Conservation (phyloP, 2,797 vertebrate species). For the Xiphorhynchus erythropygius region DNA sequence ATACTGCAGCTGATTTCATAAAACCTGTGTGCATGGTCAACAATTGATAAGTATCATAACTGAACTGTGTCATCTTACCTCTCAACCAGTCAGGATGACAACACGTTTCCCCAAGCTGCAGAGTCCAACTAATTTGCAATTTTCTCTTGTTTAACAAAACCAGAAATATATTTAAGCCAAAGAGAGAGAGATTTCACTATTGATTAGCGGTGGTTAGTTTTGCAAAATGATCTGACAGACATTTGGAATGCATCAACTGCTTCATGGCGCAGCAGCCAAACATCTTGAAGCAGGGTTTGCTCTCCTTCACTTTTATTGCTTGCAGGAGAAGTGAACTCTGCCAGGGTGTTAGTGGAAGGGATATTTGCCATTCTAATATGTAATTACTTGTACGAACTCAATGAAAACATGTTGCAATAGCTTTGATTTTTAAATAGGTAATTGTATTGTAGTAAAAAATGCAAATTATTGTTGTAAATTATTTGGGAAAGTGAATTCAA, state of each 20-base stretch:
- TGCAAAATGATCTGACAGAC: constrained; percentile 43
- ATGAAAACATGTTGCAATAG: constrained; percentile 12
- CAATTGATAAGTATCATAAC: neutral
- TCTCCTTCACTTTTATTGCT: constrained; percentile 38
- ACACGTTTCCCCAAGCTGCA: neutral
- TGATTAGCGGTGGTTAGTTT: constrained; percentile 24
- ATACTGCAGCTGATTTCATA: neutral
- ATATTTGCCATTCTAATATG: constrained; percentile 48
- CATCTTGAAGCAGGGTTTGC: constrained; percentile 13
- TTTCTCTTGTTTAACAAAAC: constrained; percentile 55
- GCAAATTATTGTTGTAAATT: neutral
- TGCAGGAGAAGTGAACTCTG: constrained; percentile 39
- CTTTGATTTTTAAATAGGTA: constrained; percentile 23
- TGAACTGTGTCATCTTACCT: neutral
- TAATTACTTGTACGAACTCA: neutral
- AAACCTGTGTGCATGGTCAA: neutral
- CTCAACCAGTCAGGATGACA: neutral
- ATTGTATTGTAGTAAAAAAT: neutral
- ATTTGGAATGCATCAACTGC: constrained; percentile 46
- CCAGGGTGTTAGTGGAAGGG: constrained; percentile 52
- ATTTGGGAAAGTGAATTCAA: neutral
- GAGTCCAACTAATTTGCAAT: constrained; percentile 14
- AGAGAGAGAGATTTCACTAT: constrained; percentile 25
- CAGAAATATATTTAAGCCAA: constrained; percentile 19
- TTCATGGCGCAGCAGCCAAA: neutral